phyloP scores from a whole-genome alignment of 2,797 vertebrate species.

The Catostomus latipinnis region DNA sequence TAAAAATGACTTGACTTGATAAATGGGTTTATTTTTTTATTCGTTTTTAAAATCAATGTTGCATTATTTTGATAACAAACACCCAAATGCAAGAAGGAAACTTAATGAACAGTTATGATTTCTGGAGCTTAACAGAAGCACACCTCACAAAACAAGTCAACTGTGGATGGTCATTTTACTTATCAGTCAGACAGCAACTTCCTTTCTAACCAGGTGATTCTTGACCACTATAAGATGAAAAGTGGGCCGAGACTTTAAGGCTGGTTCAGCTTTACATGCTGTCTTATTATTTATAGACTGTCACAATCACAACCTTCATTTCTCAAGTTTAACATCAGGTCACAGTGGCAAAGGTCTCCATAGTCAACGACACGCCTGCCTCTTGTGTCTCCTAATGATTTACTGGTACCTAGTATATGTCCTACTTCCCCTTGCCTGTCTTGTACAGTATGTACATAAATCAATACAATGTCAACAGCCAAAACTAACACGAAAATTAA shows the following conservation, averaged over 20 bases:
- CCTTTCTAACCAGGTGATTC: background rate
- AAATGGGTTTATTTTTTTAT: too few species aligned
- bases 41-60: too few species aligned
- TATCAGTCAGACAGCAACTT: background rate
- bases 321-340: constrained; percentile 6
- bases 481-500: background rate
- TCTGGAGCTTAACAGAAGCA: too few species aligned
- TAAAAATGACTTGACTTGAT: too few species aligned
- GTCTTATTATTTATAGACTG: too few species aligned
- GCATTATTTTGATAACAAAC: too few species aligned
- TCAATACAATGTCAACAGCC: background rate
- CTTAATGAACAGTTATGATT: too few species aligned
- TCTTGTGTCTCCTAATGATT: background rate
- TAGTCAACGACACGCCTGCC: too few species aligned
- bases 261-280: too few species aligned
- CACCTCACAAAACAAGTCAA: too few species aligned
- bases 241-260: background rate
- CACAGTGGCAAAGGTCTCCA: background rate
- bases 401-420: background rate
- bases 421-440: background rate
- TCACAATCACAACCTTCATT: background rate
- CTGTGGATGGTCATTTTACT: too few species aligned
- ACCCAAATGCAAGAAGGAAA: too few species aligned
- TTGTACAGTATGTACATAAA: background rate
- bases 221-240: background rate